A percentile compares a stretch with the other conserved stretches of the same genome.
Evolutionary conservation across 23 tunicate genomes (phyloP).

Genomic region (Corella eumyota): DNA sequence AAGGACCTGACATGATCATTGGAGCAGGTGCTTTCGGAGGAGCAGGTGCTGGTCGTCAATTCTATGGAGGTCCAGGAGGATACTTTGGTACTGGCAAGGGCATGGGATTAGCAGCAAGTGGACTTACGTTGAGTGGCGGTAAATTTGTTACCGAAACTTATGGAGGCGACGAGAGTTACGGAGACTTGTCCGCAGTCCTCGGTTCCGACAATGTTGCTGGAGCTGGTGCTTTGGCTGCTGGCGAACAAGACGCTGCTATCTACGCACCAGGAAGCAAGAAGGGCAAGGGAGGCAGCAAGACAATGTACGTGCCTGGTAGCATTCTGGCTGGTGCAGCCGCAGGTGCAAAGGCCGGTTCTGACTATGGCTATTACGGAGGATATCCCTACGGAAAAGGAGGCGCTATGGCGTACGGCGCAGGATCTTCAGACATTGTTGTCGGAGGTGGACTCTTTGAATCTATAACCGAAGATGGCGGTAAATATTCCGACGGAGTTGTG

Average conservation of each 20-base stretch:
- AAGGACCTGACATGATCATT: too few relatives aligned
- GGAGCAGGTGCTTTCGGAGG: too few relatives aligned
- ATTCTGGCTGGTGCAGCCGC: constrained; percentile 7
- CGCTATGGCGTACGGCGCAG: neutral
- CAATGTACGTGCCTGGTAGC: constrained; percentile 11
- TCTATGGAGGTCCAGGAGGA: neutral
- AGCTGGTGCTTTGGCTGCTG: neutral
- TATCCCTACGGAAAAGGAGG: neutral
- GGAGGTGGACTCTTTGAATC: constrained; percentile 1
- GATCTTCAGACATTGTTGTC: constrained; percentile 1
- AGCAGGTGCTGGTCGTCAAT: too few relatives aligned
- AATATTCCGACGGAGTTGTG: neutral
- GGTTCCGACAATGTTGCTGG: constrained; percentile 3
- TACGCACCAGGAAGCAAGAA: constrained; percentile 3
- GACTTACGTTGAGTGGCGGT: neutral
- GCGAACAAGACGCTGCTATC: constrained; percentile 7
- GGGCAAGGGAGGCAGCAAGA: constrained; percentile 8
- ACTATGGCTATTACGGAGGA: neutral
- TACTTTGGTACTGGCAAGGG: neutral
- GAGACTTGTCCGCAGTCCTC: constrained; percentile 3
- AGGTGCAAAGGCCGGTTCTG: neutral
- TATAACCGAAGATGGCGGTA: neutral
- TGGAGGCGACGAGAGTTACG: constrained; percentile 2
- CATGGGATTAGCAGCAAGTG: neutral
- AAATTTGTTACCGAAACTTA: neutral